A percentile compares a stretch with the other conserved stretches of the same genome.
Conservation (phyloP, 2,888 invertebrate species). For the Drosophila infuscata region DNA sequence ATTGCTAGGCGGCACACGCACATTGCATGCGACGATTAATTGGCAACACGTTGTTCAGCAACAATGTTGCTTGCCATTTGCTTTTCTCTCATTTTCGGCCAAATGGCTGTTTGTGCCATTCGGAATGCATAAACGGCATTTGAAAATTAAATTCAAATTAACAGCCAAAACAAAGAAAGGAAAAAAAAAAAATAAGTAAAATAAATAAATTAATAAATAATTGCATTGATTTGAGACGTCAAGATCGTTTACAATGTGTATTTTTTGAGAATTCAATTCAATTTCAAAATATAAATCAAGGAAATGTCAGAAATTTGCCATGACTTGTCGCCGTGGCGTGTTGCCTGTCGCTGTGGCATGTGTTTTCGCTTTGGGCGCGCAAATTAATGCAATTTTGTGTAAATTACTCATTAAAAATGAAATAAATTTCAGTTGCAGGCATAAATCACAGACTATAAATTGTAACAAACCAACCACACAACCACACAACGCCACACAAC, state of each 20-base stretch:
- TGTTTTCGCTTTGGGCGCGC: slow-evolving; percentile 59
- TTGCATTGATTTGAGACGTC: slow-evolving; percentile 34
- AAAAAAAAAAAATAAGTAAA: neutral
- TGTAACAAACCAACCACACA: slow-evolving; percentile 47
- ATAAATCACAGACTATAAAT: slow-evolving; percentile 78
- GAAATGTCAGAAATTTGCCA: slow-evolving; percentile 80
- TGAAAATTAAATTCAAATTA: slow-evolving; percentile 49
- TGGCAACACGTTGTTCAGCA: slow-evolving; percentile 53
- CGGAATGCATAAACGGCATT: slow-evolving; percentile 19
- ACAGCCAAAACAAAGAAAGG: neutral
- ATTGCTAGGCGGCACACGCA: slow-evolving; percentile 41
- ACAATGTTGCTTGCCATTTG: slow-evolving; percentile 21
- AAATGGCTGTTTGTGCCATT: neutral
- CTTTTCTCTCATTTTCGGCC: slow-evolving; percentile 3
- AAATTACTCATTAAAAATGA: slow-evolving; percentile 81
- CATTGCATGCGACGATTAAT: slow-evolving; percentile 57
- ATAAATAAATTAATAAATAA: slow-evolving; percentile 30
- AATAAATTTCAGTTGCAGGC: slow-evolving; percentile 74
- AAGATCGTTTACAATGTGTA: slow-evolving; percentile 23
- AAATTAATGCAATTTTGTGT: slow-evolving; percentile 79
- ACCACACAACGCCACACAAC: slow-evolving; percentile 11
- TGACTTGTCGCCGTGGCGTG: slow-evolving; percentile 64
- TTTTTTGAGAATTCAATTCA: slow-evolving; percentile 60
- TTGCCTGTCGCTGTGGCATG: slow-evolving; percentile 46
- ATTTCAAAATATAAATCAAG: slow-evolving; percentile 73